phyloP scores from a whole-genome alignment of 2,888 invertebrate species.

The Xestia c-nigrum region DNA sequence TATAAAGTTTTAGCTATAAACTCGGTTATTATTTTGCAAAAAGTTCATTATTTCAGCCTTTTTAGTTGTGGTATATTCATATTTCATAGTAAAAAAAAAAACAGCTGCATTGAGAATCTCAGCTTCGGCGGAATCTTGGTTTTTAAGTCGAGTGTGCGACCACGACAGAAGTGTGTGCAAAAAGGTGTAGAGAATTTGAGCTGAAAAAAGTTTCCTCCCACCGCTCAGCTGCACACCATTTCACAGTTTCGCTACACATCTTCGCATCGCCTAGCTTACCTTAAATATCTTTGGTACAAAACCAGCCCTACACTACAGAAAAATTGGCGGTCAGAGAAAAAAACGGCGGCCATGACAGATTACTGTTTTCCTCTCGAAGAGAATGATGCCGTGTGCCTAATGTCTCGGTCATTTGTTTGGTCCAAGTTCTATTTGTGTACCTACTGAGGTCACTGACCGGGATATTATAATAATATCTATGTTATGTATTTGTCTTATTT shows the following conservation, averaged over 20 bases:
- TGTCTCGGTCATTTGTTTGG: constrained; percentile 50
- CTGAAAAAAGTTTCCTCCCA: neutral
- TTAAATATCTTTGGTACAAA: neutral
- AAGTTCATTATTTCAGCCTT: too few relatives aligned
- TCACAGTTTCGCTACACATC: neutral
- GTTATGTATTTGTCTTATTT: constrained; percentile 21
- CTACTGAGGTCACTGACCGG: constrained; percentile 27
- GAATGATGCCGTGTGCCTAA: constrained; percentile 49
- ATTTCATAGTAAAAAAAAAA: too few relatives aligned
- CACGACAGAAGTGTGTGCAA: neutral
- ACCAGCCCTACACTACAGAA: neutral
- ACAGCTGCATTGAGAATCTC: too few relatives aligned
- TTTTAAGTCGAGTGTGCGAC: neutral
- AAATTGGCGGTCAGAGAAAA: constrained; percentile 47
- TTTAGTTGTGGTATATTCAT: too few relatives aligned
- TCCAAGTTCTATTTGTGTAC: constrained; percentile 46
- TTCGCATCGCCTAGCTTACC: neutral
- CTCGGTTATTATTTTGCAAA: too few relatives aligned
- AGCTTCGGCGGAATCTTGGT: too few relatives aligned
- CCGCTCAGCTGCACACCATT: neutral
- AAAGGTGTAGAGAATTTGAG: neutral
- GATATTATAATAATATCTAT: neutral
- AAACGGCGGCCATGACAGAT: constrained; percentile 52
- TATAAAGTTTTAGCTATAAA: too few relatives aligned
- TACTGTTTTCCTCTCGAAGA: constrained; percentile 46